Evolutionary conservation across 2,888 invertebrate genomes (phyloP).

Genomic region (Scaptomyza reducta): DNA sequence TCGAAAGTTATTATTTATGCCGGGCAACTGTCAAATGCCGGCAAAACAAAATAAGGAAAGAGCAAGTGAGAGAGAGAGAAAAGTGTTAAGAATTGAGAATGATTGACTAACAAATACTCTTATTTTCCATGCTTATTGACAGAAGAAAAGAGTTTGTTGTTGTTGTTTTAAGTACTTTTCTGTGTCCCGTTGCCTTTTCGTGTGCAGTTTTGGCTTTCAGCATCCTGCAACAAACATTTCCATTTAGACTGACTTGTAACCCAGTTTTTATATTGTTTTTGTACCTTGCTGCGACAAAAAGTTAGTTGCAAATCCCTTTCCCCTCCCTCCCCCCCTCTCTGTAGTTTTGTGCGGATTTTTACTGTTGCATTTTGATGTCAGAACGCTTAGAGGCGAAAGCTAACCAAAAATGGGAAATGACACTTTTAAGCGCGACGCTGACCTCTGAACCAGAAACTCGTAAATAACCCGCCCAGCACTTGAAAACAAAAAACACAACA

Average conservation of each 20-base stretch:
- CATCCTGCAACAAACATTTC: constrained; percentile 76
- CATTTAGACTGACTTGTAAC: constrained; percentile 73
- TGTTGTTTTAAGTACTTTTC: too few species aligned
- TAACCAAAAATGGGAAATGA: constrained; percentile 73
- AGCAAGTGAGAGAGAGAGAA: background rate
- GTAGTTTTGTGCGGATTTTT: constrained; percentile 34
- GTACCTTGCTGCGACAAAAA: constrained; percentile 47
- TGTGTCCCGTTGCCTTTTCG: constrained; percentile 34
- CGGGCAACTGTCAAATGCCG: constrained; percentile 49
- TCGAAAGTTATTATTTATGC: constrained; percentile 77
- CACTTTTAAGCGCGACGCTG: constrained; percentile 80
- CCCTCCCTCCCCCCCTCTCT: background rate
- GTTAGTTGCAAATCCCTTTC: constrained; percentile 16
- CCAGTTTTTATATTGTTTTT: constrained; percentile 49
- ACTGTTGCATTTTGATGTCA: constrained; percentile 62
- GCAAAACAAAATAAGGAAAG: constrained; percentile 15
- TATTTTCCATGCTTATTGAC: too few species aligned
- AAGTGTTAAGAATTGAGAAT: constrained; percentile 20
- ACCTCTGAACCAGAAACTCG: constrained; percentile 83
- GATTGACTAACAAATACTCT: background rate
- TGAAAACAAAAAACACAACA: constrained; percentile 2
- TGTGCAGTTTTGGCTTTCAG: constrained; percentile 50
- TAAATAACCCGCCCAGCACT: constrained; percentile 72
- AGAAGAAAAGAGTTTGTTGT: too few species aligned
- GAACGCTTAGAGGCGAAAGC: constrained; percentile 59